Conservation (phyloP, 2,797 vertebrate genomes). For the Gallinago solitaria region DNA sequence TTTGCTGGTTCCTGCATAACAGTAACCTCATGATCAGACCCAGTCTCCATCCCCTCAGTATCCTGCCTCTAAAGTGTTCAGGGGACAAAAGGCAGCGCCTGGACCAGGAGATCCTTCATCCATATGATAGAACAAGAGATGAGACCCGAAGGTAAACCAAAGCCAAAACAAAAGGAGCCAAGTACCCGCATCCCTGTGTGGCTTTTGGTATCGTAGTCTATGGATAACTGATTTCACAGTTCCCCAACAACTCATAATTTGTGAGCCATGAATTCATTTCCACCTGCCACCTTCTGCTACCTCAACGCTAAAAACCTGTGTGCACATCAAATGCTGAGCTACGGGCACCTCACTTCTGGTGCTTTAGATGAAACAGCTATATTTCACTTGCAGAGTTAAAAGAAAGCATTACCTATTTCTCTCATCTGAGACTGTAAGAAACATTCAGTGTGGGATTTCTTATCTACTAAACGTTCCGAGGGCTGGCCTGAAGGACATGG, state of each 20-base stretch:
- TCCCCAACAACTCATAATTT: background rate
- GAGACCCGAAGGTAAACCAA: background rate
- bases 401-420: background rate
- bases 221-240: background rate
- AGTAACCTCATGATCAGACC: background rate
- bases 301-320: background rate
- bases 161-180: background rate
- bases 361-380: background rate
- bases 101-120: background rate
- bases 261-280: background rate
- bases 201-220: background rate
- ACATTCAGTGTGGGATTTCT: background rate
- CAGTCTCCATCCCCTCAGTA: background rate
- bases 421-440: background rate
- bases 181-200: background rate
- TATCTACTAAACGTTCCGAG: conserved; percentile 18
- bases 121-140: background rate
- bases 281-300: background rate
- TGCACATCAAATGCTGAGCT: background rate
- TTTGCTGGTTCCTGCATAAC: background rate
- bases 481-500: background rate
- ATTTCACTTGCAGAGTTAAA: background rate
- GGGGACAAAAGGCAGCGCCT: background rate
- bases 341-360: rapidly evolving
- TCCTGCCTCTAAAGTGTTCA: background rate